Evolutionary conservation across 1,140 invertebrate species (phyloP), one percentile per base, ranked within the genome.

Genomic region (Aethina tumida): DNA sequence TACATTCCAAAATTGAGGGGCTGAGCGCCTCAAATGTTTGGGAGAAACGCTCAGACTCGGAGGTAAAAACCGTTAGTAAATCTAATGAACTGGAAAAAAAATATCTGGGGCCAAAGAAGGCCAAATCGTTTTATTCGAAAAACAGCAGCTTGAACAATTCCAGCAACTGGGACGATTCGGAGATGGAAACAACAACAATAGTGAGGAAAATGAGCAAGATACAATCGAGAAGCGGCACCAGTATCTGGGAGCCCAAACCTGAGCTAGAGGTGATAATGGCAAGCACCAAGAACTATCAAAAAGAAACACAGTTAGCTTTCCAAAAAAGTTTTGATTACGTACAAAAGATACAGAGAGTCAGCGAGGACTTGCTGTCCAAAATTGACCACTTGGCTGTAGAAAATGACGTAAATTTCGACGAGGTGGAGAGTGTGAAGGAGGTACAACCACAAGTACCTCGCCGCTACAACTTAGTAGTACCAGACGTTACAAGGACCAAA

Each of bases 401-500:
- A 24, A 24, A 27, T 36, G 10, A 36, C 1, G 10, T 10, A 14
- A 2, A 36, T 13, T 35, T 7, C 9, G 10, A 26, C 10, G 5
- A n/a, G 6, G 20, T 8, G n/a, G 12, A 34, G 8, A 7, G 12
- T 8, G 12, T 13, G 13, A 7, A 30, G 7, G 31, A 10, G 31
- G 21, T 4, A 33, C n/a, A 16, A 19, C 31, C 33, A 21, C 10
- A 35, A 35, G 2, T 13, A 9, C 21, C 24, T 10, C 2, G 2
- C 14, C 20, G 6, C n/a, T 35, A 12, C 8, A n/a, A n/a, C n/a
- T n/a, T n/a, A n/a, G n/a, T 44, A 16, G 36, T 35, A 15, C 34
- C 40, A 3, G 47, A 52, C 14, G 44, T 56, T 2, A 45, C 47
- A 15, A 27, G 41, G 21, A 46, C 40, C 25, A 35, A 33, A 24